These are phyloP conservation scores for Cercopithecus diana DNA, from an alignment of 2,797 vertebrate genomes.

Conservation along the genomic window DNA sequence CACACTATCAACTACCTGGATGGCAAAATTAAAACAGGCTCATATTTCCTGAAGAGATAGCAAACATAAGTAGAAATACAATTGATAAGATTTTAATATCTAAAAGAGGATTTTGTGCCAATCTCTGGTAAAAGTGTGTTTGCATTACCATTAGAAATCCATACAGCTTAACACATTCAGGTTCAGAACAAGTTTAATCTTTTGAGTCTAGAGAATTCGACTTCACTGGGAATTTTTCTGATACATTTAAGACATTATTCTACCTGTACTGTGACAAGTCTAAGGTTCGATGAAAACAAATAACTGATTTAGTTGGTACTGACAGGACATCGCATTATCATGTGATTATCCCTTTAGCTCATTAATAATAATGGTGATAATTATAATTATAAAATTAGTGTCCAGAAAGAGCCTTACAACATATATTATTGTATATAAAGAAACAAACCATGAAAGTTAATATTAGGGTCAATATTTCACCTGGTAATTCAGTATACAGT, in stretches of 20 bases:
- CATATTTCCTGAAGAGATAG: slow-evolving; percentile 43
- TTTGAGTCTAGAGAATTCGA: slow-evolving; percentile 38
- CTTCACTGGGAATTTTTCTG: neutral
- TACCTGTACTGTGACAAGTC: neutral
- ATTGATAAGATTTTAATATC: slow-evolving; percentile 56
- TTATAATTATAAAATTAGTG: neutral
- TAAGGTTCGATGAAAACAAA: neutral
- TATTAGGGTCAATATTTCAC: neutral
- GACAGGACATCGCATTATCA: neutral
- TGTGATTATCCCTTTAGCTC: neutral
- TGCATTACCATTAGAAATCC: slow-evolving; percentile 35
- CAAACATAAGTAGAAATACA: slow-evolving; percentile 13
- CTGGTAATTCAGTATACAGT: neutral
- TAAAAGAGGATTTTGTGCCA: slow-evolving; percentile 52
- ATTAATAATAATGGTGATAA: neutral
- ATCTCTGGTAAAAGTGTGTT: slow-evolving; percentile 35
- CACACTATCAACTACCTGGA: slow-evolving; percentile 16
- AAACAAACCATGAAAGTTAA: neutral
- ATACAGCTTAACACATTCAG: slow-evolving; percentile 25
- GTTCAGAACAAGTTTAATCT: slow-evolving; percentile 26
- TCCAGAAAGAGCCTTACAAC: neutral
- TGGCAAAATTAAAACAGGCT: slow-evolving; percentile 59
- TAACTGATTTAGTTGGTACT: neutral
- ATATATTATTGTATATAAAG: neutral
- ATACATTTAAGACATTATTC: neutral